Conservation (phyloP, 2,113 vertebrate species). For the Collichthys lucidus region DNA sequence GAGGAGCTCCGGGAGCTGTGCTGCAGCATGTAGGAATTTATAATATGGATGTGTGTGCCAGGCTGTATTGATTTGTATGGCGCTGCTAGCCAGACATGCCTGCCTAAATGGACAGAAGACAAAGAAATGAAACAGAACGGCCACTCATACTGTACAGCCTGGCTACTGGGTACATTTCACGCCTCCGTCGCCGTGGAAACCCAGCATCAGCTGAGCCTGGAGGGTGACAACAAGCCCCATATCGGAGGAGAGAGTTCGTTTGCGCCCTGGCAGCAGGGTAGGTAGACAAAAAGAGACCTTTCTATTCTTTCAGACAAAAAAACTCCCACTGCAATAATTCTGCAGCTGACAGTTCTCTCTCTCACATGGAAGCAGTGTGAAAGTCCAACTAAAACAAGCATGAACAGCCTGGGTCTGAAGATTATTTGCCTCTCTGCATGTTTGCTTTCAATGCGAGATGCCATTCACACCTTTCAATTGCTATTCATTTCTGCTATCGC, state of each 20-base stretch:
- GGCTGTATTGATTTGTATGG: conserved; percentile 63
- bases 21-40: conserved; percentile 38
- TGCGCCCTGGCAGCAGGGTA: conserved; percentile 50
- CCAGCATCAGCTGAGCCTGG: conserved; percentile 63
- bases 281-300: conserved; percentile 60
- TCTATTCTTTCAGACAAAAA: conserved; percentile 38
- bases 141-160: conserved; percentile 51
- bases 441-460: conserved; percentile 71
- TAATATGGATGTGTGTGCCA: conserved; percentile 40
- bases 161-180: conserved; percentile 53
- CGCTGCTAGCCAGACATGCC: conserved; percentile 41
- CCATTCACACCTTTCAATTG: conserved; percentile 79
- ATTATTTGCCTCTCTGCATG: conserved; percentile 65
- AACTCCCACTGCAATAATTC: conserved; percentile 43
- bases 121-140: conserved; percentile 63
- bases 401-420: conserved; percentile 59
- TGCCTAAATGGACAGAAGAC: conserved; percentile 54
- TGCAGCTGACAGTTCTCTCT: conserved; percentile 51
- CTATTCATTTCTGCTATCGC: conserved; percentile 75
- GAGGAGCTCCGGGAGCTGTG: conserved; percentile 44
- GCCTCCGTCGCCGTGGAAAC: conserved; percentile 77
- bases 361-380: conserved; percentile 47
- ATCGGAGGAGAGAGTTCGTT: conserved; percentile 48
- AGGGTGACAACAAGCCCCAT: conserved; percentile 59
- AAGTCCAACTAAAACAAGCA: conserved; percentile 61